Conservation (phyloP, 2,888 invertebrate species). For the Abrostola tripartita region DNA sequence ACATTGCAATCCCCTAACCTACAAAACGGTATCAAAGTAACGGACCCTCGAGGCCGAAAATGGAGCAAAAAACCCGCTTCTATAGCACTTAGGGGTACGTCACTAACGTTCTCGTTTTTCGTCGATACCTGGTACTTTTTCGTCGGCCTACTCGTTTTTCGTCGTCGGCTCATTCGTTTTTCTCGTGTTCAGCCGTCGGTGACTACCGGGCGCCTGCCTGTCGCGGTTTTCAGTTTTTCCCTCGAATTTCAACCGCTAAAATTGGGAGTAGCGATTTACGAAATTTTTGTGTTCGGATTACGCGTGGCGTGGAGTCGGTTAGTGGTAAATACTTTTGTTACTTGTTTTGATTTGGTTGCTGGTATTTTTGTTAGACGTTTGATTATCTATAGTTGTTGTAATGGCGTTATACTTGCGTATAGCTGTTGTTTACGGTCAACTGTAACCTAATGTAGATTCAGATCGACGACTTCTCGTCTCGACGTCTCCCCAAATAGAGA, state of each 20-base stretch:
- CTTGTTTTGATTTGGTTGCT: neutral
- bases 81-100: conserved; percentile 54
- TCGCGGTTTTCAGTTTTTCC: conserved; percentile 59
- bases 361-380: neutral
- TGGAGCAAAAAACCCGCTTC: conserved; percentile 40
- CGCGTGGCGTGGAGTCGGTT: conserved; percentile 34
- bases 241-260: conserved; percentile 62
- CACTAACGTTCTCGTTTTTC: conserved; percentile 61
- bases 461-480: no score
- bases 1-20: conserved; percentile 1
- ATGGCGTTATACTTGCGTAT: neutral
- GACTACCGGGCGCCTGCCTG: conserved; percentile 40
- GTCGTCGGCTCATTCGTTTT: conserved; percentile 47
- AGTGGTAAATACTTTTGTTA: conserved; percentile 5
- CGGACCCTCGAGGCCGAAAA: conserved; percentile 24
- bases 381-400: neutral
- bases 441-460: no score
- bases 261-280: conserved; percentile 62
- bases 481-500: no score
- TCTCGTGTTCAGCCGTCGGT: conserved; percentile 45
- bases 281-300: conserved; percentile 43
- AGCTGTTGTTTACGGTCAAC: no score
- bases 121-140: conserved; percentile 60
- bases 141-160: conserved; percentile 50
- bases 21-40: conserved; percentile 19